phyloP scores from a whole-genome alignment of 2,113 vertebrate genomes.

The Cottus gobio region DNA sequence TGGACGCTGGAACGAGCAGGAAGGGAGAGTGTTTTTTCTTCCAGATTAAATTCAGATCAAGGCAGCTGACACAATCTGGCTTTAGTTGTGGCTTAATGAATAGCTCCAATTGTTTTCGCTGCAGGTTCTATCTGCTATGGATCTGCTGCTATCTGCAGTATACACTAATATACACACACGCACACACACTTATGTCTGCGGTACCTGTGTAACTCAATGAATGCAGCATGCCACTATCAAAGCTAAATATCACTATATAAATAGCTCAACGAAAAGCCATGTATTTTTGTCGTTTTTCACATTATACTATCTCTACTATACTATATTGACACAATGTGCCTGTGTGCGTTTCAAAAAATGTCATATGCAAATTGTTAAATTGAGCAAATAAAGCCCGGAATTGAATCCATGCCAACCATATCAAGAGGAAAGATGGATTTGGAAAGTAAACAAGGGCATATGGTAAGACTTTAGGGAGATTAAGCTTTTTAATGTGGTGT shows the following conservation, averaged over 20 bases:
- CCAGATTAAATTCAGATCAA: slow-evolving; percentile 75
- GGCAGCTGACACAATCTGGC: slow-evolving; percentile 74
- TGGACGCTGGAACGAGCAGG: slow-evolving; percentile 53
- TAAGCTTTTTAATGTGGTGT: slow-evolving; percentile 40
- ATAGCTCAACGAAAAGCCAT: slow-evolving; percentile 4
- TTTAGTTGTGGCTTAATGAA: slow-evolving; percentile 67
- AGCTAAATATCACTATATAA: background rate
- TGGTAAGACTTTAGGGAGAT: slow-evolving; percentile 65
- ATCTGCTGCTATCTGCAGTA: too few species aligned
- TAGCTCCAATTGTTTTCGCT: slow-evolving; percentile 72
- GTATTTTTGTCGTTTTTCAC: slow-evolving; percentile 32
- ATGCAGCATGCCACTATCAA: background rate
- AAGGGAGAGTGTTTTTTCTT: slow-evolving; percentile 44
- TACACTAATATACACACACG: background rate
- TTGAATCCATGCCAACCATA: slow-evolving; percentile 57
- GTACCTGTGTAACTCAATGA: slow-evolving; percentile 11
- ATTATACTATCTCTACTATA: background rate
- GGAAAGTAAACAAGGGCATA: slow-evolving; percentile 69
- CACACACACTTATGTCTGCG: too few species aligned
- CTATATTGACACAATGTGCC: slow-evolving; percentile 22
- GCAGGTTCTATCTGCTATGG: slow-evolving; percentile 53
- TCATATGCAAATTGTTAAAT: slow-evolving; percentile 55
- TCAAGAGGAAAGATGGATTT: slow-evolving; percentile 68
- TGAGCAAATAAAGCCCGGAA: slow-evolving; percentile 58
- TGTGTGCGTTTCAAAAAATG: slow-evolving; percentile 54